Evolutionary conservation across 2,113 vertebrate genomes (phyloP).

Genomic region (Platichthys stellatus): DNA sequence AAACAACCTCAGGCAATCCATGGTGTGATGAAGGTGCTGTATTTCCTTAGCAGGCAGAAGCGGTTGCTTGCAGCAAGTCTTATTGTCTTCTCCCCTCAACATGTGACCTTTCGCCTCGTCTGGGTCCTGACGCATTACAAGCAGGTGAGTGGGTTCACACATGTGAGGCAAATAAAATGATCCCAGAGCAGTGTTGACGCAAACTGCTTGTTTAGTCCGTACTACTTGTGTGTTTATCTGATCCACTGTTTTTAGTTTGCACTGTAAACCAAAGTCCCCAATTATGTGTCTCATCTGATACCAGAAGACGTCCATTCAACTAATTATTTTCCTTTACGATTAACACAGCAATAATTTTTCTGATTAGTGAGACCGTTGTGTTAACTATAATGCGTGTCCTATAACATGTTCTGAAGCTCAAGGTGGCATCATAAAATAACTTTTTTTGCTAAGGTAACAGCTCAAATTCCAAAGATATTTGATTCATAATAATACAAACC

Average conservation of each 20-base stretch:
- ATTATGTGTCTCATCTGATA: not conserved
- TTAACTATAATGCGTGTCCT: not conserved
- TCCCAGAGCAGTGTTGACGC: not conserved
- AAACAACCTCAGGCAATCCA: conserved; percentile 82
- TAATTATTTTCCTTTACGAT: too few relatives aligned
- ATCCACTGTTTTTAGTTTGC: not conserved
- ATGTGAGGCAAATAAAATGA: not conserved
- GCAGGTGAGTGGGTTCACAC: conserved; percentile 80
- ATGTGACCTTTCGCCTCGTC: conserved; percentile 87
- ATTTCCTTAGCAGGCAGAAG: conserved; percentile 89
- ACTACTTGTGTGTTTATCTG: not conserved
- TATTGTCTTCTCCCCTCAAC: conserved; percentile 90
- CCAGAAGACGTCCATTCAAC: not conserved
- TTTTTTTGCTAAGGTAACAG: not conserved
- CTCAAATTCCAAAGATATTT: too few relatives aligned
- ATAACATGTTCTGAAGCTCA: not conserved
- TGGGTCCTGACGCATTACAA: conserved; percentile 88
- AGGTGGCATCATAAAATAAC: not conserved
- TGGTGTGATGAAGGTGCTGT: conserved; percentile 82
- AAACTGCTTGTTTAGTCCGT: not conserved
- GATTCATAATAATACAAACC: too few relatives aligned
- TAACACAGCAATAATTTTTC: too few relatives aligned
- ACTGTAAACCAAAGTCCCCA: too few relatives aligned
- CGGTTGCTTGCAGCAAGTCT: conserved; percentile 85
- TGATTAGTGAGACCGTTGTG: not conserved